A percentile compares a stretch with the other conserved stretches of the same genome.
phyloP scores from a whole-genome alignment of 2,888 invertebrate species.

The Cosmopolites sordidus region DNA sequence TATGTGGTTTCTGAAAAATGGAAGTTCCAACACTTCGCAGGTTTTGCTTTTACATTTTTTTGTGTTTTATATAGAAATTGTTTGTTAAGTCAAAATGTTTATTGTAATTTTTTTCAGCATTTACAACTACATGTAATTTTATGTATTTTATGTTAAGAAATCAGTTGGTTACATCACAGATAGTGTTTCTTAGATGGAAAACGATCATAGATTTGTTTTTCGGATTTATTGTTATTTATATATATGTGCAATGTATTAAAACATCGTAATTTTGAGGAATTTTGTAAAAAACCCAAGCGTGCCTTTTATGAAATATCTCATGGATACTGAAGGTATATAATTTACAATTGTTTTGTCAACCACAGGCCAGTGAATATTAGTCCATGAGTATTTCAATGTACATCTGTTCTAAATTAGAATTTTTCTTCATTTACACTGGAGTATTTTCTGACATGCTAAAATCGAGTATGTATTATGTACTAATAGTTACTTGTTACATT shows the following conservation, averaged over 20 bases:
- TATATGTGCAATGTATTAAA: not conserved
- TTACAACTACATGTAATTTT: slow-evolving; percentile 16
- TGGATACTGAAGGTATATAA: not conserved
- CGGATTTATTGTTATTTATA: no score
- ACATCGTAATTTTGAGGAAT: not conserved
- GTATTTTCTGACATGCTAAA: slow-evolving; percentile 15
- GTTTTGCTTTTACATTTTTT: no score
- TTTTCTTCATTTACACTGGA: slow-evolving; percentile 9
- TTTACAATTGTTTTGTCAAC: not conserved
- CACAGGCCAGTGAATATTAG: not conserved
- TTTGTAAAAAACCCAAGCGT: not conserved
- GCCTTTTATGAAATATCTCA: slow-evolving; percentile 1
- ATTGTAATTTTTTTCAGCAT: slow-evolving; percentile 7
- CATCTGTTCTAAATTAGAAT: slow-evolving; percentile 25
- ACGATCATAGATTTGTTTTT: no score
- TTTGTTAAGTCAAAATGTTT: not conserved
- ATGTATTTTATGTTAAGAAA: slow-evolving; percentile 7
- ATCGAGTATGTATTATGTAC: slow-evolving; percentile 20
- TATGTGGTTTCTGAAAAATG: no score
- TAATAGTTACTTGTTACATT: slow-evolving; percentile 27
- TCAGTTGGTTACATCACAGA: slow-evolving; percentile 15
- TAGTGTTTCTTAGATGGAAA: not conserved
- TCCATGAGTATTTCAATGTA: slow-evolving; percentile 19
- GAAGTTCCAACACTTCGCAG: no score
- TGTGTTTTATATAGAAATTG: no score